phyloP scores from a whole-genome alignment of 2,888 invertebrate species.

The Drosophila paracracens region DNA sequence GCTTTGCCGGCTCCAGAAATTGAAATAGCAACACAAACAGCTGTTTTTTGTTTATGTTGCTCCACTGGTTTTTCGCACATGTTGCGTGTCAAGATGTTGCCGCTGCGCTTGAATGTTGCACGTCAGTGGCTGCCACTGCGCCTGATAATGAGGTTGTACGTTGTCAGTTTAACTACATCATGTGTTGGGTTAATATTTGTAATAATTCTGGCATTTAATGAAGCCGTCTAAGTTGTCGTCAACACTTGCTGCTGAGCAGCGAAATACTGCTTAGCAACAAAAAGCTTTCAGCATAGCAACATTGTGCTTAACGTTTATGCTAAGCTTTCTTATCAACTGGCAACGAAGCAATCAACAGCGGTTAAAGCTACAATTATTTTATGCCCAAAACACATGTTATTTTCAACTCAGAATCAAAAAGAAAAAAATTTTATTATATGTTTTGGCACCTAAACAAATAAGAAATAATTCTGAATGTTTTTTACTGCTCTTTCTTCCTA shows the following conservation, averaged over 20 bases:
- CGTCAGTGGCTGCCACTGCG: slow-evolving; percentile 25
- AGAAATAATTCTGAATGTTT: background rate
- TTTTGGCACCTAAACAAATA: background rate
- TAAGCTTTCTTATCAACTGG: slow-evolving; percentile 70
- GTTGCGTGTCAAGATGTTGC: slow-evolving; percentile 56
- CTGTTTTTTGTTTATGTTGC: slow-evolving; percentile 82
- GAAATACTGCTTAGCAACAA: slow-evolving; percentile 40
- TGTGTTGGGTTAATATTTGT: slow-evolving; percentile 65
- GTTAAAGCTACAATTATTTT: background rate
- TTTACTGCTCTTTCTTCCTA: background rate
- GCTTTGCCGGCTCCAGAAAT: slow-evolving; percentile 70
- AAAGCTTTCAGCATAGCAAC: slow-evolving; percentile 51
- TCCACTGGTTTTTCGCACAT: slow-evolving; percentile 62
- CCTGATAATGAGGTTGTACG: slow-evolving; percentile 40
- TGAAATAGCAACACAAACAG: slow-evolving; percentile 58
- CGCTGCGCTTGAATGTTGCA: slow-evolving; percentile 51
- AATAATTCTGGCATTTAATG: slow-evolving; percentile 38
- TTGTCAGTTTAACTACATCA: slow-evolving; percentile 22
- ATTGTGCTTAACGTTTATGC: slow-evolving; percentile 3
- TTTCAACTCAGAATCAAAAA: background rate
- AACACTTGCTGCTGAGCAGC: slow-evolving; percentile 20
- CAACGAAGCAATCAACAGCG: background rate
- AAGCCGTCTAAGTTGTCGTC: slow-evolving; percentile 17
- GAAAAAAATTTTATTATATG: background rate
- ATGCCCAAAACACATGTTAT: background rate